A percentile compares a stretch with the other conserved stretches of the same genome.
phyloP scores from a whole-genome alignment of 2,888 invertebrate genomes.

The Toxonevra muliebris region DNA sequence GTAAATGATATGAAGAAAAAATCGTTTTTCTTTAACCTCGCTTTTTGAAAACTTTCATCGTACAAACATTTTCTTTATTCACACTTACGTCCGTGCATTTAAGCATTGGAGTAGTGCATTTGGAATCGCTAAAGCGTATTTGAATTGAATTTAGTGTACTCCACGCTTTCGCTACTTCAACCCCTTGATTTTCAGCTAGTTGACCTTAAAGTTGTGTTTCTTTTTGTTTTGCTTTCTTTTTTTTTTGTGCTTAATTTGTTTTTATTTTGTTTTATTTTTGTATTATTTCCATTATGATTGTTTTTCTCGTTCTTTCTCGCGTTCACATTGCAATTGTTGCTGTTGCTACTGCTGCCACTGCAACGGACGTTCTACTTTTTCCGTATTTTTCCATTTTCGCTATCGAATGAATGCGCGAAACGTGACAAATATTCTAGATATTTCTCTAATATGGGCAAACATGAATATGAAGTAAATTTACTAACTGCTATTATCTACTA shows the following conservation, averaged over 20 bases:
- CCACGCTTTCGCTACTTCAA: too few species aligned
- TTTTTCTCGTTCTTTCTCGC: background rate
- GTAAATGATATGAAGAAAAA: too few species aligned
- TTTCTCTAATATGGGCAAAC: conserved; percentile 22
- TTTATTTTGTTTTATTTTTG: too few species aligned
- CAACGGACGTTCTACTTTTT: conserved; percentile 29
- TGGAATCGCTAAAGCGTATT: too few species aligned
- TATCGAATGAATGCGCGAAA: conserved; percentile 38
- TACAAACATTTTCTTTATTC: too few species aligned
- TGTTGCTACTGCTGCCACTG: conserved; percentile 5
- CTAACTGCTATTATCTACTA: conserved; percentile 12
- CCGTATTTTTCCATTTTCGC: conserved; percentile 22
- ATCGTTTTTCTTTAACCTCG: too few species aligned
- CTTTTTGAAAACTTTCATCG: too few species aligned
- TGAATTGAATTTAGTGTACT: too few species aligned
- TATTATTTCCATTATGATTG: too few species aligned
- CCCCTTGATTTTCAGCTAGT: background rate
- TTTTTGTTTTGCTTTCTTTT: conserved; percentile 1
- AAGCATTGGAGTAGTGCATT: too few species aligned
- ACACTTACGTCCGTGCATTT: too few species aligned
- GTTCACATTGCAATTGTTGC: background rate
- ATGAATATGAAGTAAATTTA: background rate
- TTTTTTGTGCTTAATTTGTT: conserved; percentile 5
- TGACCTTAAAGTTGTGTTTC: conserved; percentile 10
- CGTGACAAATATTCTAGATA: conserved; percentile 45